Base-by-base conservation (phyloP, 2,888 invertebrate species). In the Liopterus haemorrhoidalis region DNA sequence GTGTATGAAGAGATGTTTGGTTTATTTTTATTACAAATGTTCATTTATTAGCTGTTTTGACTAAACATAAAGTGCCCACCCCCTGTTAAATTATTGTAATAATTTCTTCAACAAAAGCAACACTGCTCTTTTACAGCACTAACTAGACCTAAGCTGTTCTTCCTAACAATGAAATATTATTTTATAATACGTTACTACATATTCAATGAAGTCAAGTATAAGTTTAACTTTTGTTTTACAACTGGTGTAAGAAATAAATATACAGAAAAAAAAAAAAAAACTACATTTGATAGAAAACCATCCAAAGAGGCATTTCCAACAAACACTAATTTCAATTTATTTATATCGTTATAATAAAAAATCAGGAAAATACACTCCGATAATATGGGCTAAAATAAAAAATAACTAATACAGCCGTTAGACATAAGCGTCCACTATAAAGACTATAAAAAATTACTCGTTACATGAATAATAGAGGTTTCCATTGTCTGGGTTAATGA, bases 41-140 rank as follows among this genome's bases (percentile, higher is more conserved):
- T 66, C 66, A 66, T 58, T 9, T 31, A 9, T 49, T 66, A 65
- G 66, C 65, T 66, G 38, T 33, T 45, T 66, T 58, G 63, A 65
- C 65, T 66, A 66, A n/a, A 66, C 65, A 65, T 63, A 67, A 64
- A 66, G 67, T 67, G 67, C 67, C 67, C 66, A 63, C 62, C 65
- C 67, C 67, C 66, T 64, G 64, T 66, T 65, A 66, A 66, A 66
- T 62, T 64, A 63, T 57, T 60, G 59, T 59, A 45, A 45, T 45
- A n/a, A n/a, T 51, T 49, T 51, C 56, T 56, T 61, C 60, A 63
- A 56, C 62, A 61, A 64, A 67, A 67, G 67, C 67, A 66, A 66
- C 63, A 61, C 61, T 67, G 65, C 64, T 64, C 63, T 64, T n/a
- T 66, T 66, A 67, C 67, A 67, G 66, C 65, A 58, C 61, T 51